Evolutionary conservation across 2,797 vertebrate species (phyloP).

Genomic region (Rhadinocentrus ornatus): DNA sequence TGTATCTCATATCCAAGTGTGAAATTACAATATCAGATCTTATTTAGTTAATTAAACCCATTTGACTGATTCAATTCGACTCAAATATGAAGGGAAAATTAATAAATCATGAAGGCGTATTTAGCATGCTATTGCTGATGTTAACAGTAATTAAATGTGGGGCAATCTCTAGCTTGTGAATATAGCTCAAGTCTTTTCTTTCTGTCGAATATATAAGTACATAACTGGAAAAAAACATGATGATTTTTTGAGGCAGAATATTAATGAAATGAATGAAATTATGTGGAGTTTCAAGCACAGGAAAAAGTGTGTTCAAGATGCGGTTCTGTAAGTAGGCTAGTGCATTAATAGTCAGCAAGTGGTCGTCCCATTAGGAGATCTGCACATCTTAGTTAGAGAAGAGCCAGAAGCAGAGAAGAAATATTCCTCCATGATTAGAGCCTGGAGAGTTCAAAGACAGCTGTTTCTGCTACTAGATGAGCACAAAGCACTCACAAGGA

Average conservation of each 20-base stretch:
- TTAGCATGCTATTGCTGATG: slow-evolving; percentile 67
- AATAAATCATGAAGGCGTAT: slow-evolving; percentile 71
- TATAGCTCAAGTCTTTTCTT: slow-evolving; percentile 47
- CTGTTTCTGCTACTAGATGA: slow-evolving; percentile 54
- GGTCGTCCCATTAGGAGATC: slow-evolving; percentile 84
- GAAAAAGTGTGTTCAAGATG: slow-evolving; percentile 60
- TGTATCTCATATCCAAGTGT: slow-evolving; percentile 71
- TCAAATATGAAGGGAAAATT: slow-evolving; percentile 66
- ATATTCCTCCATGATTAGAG: slow-evolving; percentile 86
- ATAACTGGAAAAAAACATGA: slow-evolving; percentile 45
- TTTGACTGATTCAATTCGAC: slow-evolving; percentile 80
- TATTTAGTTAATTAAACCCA: slow-evolving; percentile 81
- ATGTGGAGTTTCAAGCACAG: slow-evolving; percentile 54
- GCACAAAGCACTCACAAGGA: slow-evolving; percentile 54
- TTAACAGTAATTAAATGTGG: slow-evolving; percentile 78
- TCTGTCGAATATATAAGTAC: slow-evolving; percentile 42
- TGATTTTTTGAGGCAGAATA: slow-evolving; percentile 46
- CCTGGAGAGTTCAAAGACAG: slow-evolving; percentile 73
- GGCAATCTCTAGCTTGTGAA: slow-evolving; percentile 62
- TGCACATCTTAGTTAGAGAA: slow-evolving; percentile 71
- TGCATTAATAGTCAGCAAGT: slow-evolving; percentile 83
- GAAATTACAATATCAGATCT: slow-evolving; percentile 79
- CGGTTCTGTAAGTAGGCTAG: slow-evolving; percentile 49
- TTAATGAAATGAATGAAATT: slow-evolving; percentile 64
- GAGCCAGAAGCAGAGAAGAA: slow-evolving; percentile 82